A percentile compares a stretch with the other conserved stretches of the same genome.
These are phyloP conservation scores for Sturnus vulgaris DNA, from an alignment of 2,113 vertebrate genomes.

Conservation along the genomic window DNA sequence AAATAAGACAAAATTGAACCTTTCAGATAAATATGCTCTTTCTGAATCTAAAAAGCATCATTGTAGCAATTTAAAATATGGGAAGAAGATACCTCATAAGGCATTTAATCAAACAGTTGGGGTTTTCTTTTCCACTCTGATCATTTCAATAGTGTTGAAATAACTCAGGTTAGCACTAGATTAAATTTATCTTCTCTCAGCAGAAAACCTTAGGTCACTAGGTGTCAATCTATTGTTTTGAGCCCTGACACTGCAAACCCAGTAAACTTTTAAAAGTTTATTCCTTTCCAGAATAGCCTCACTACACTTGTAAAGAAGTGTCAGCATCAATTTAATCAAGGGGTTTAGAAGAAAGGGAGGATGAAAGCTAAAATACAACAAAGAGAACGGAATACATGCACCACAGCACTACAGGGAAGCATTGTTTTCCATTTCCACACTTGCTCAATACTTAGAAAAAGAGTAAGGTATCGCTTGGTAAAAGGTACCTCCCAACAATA, in stretches of 20 bases:
- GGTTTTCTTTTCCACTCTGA: not conserved
- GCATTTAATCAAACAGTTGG: not conserved
- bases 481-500: not conserved
- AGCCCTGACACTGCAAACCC: not conserved
- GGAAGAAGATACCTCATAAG: not conserved
- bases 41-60: not conserved
- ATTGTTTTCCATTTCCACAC: not conserved
- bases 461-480: not conserved
- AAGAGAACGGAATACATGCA: not conserved
- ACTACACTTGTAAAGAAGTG: not conserved
- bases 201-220: not conserved
- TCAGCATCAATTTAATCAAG: not conserved
- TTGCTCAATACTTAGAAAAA: not conserved
- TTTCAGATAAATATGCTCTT: not conserved
- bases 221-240: not conserved
- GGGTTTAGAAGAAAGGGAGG: not conserved
- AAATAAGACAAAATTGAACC: not conserved
- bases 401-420: not conserved
- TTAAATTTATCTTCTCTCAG: not conserved
- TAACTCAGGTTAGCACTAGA: not conserved
- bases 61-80: not conserved
- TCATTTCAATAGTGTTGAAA: not conserved
- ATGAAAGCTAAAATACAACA: not conserved
- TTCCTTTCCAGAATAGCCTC: not conserved
- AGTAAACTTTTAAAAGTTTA: not conserved